These are phyloP conservation scores for Allacma fusca DNA, from an alignment of 2,888 invertebrate species.

Conservation along the genomic window DNA sequence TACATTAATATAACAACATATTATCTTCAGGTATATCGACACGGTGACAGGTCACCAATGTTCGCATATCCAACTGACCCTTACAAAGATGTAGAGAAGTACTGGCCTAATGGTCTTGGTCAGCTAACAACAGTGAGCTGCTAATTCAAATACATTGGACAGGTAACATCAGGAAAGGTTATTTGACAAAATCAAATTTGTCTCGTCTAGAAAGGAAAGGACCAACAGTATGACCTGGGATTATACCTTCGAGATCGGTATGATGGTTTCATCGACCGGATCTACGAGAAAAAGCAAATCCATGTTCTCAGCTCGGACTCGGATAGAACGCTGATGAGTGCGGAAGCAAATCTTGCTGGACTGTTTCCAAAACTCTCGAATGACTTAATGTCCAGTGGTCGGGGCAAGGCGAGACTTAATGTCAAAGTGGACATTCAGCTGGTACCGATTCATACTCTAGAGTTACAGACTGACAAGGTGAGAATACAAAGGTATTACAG, in stretches of 20 bases:
- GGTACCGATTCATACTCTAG: slow-evolving; percentile 60
- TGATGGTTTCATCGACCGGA: slow-evolving; percentile 65
- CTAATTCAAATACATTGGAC: background rate
- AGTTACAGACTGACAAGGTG: slow-evolving; percentile 54
- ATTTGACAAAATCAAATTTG: background rate
- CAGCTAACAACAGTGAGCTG: slow-evolving; percentile 78
- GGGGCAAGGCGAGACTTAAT: background rate
- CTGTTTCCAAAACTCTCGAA: slow-evolving; percentile 18
- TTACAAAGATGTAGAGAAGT: slow-evolving; percentile 68
- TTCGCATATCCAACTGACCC: slow-evolving; percentile 82
- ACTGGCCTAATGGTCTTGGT: slow-evolving; percentile 85
- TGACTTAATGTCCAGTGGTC: background rate
- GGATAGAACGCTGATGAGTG: slow-evolving; percentile 87
- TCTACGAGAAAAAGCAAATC: slow-evolving; percentile 65
- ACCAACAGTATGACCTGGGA: slow-evolving; percentile 72
- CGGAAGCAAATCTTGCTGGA: slow-evolving; percentile 80
- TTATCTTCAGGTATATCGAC: slow-evolving; percentile 76
- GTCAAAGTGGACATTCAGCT: slow-evolving; percentile 61
- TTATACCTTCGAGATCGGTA: slow-evolving; percentile 76
- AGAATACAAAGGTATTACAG: too few relatives aligned
- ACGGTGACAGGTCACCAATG: slow-evolving; percentile 83
- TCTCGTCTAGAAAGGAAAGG: slow-evolving; percentile 62
- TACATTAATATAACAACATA: too few relatives aligned
- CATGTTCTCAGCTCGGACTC: slow-evolving; percentile 75
- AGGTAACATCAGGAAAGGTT: background rate